Evolutionary conservation across 2,113 vertebrate genomes (phyloP).

Genomic region (Gymnocephalus cernua): DNA sequence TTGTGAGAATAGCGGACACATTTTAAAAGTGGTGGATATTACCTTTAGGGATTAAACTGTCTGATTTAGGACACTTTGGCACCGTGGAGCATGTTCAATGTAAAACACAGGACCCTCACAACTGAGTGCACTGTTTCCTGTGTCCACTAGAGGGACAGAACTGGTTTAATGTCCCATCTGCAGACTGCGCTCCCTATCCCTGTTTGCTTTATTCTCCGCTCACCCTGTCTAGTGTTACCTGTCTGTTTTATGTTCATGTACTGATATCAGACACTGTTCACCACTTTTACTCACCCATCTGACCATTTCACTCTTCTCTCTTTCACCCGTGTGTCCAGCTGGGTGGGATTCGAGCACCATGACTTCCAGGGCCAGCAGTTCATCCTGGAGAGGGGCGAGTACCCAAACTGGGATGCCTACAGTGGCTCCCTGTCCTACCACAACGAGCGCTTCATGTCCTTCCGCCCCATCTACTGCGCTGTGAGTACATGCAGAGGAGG

Average conservation of each 20-base stretch:
- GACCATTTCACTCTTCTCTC: background rate
- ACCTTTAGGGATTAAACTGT: background rate
- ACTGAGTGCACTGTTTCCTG: background rate
- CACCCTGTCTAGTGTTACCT: background rate
- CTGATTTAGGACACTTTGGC: too few relatives aligned
- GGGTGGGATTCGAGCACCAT: constrained; percentile 92
- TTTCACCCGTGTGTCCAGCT: constrained; percentile 58
- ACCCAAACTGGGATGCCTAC: constrained; percentile 91
- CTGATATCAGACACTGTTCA: background rate
- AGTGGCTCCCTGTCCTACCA: constrained; percentile 83
- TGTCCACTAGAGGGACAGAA: background rate
- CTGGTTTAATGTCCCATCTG: background rate
- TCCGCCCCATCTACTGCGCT: constrained; percentile 83
- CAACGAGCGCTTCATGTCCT: constrained; percentile 83
- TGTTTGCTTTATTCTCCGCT: background rate
- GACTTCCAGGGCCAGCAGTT: constrained; percentile 95
- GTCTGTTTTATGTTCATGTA: constrained; percentile 4
- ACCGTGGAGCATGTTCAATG: too few relatives aligned
- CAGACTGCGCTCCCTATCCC: background rate
- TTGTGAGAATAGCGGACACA: background rate
- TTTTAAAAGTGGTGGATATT: background rate
- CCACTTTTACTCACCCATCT: background rate
- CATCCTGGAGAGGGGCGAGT: constrained; percentile 91
- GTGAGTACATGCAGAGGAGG: constrained; percentile 67
- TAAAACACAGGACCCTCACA: too few relatives aligned